Conservation (phyloP, 2,797 vertebrate species). For the Cetoscarus ocellatus region DNA sequence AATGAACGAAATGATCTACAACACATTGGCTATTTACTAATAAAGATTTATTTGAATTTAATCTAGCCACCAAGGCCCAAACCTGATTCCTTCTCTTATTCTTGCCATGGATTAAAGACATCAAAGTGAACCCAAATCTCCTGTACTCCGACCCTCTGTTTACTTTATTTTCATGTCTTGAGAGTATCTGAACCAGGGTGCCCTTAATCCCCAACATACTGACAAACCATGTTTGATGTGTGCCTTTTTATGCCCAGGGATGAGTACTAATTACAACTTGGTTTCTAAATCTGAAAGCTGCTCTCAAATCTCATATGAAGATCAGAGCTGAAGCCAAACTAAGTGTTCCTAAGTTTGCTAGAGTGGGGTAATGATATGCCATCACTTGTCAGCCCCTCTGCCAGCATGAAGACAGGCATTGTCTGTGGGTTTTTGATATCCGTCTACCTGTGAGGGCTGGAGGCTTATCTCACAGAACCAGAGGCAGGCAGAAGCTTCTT, state of each 20-base stretch:
- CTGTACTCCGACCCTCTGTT: no score
- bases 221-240: background rate
- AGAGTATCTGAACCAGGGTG: slow-evolving; percentile 5
- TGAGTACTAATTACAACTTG: background rate
- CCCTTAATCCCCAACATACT: background rate
- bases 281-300: background rate
- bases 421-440: slow-evolving; percentile 57
- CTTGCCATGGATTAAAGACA: no score
- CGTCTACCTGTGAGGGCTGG: slow-evolving; percentile 45
- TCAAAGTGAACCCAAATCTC: no score
- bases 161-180: no score
- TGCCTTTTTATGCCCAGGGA: background rate
- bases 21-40: no score
- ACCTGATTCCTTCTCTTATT: no score
- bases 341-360: slow-evolving; percentile 27
- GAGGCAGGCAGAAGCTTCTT: slow-evolving; percentile 40
- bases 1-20: no score
- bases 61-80: no score
- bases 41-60: no score
- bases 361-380: slow-evolving; percentile 44
- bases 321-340: background rate
- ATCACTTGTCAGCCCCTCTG: slow-evolving; percentile 41
- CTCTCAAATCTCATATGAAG: slow-evolving; percentile 6
- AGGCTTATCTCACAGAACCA: slow-evolving; percentile 66
- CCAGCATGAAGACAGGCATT: slow-evolving; percentile 20